phyloP scores from a whole-genome alignment of 1,140 invertebrate species.

The Plectus sambesii region DNA sequence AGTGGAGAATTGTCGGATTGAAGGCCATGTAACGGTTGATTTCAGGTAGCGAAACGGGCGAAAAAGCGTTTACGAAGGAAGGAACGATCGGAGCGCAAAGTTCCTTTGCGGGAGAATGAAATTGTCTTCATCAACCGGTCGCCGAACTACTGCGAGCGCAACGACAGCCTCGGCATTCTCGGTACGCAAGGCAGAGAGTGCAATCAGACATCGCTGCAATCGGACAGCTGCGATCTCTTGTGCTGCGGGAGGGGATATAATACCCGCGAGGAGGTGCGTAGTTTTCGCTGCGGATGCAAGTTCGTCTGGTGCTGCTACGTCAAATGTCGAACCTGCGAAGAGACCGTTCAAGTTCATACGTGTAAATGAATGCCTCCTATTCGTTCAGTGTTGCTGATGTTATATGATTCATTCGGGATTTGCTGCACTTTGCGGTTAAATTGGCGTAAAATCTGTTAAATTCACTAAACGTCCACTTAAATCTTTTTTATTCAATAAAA shows the following conservation, averaged over 20 bases:
- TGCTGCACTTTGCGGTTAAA: too few species aligned
- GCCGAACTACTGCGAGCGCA: slow-evolving; percentile 55
- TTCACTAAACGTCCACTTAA: too few species aligned
- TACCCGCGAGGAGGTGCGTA: slow-evolving; percentile 50
- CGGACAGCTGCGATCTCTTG: slow-evolving; percentile 74
- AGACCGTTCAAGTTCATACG: slow-evolving; percentile 27
- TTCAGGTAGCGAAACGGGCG: slow-evolving; percentile 27
- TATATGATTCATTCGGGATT: too few species aligned
- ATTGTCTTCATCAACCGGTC: slow-evolving; percentile 57
- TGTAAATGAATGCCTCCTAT: too few species aligned
- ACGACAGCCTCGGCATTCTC: slow-evolving; percentile 55
- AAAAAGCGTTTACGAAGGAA: slow-evolving; percentile 27
- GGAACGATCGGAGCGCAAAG: slow-evolving; percentile 25
- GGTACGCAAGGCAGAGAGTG: slow-evolving; percentile 71
- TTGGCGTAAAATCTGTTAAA: too few species aligned
- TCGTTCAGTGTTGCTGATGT: too few species aligned
- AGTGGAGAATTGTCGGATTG: too few species aligned
- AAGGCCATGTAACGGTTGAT: too few species aligned
- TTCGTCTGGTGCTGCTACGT: slow-evolving; percentile 61
- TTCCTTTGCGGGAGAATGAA: slow-evolving; percentile 44
- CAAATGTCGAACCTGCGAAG: slow-evolving; percentile 55
- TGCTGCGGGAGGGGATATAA: slow-evolving; percentile 88
- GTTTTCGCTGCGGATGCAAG: slow-evolving; percentile 55
- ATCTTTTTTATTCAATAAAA: too few species aligned
- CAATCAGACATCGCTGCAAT: slow-evolving; percentile 70